These are phyloP conservation scores for Dorcus hopei DNA, from an alignment of 2,888 invertebrate species.

Conservation along the genomic window DNA sequence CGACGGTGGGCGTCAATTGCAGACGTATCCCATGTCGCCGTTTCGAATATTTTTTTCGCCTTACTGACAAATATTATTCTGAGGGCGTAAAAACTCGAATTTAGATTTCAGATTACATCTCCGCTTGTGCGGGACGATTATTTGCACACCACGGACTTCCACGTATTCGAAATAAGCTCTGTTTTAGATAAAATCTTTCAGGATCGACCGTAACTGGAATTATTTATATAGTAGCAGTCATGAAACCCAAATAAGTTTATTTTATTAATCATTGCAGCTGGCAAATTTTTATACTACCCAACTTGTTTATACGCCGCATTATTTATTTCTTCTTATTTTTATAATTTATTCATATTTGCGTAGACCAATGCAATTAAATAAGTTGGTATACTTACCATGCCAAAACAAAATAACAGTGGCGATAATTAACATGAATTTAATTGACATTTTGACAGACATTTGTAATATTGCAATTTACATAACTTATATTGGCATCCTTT, in stretches of 20 bases:
- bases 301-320: conserved; percentile 7
- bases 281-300: neutral
- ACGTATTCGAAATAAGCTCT: no score
- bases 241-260: conserved; percentile 29
- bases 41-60: neutral
- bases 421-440: conserved; percentile 20
- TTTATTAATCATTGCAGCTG: conserved; percentile 12
- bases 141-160: no score
- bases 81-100: conserved; percentile 3
- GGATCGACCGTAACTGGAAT: no score
- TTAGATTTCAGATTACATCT: neutral
- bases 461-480: conserved; percentile 18
- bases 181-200: no score
- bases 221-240: conserved; percentile 2
- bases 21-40: no score
- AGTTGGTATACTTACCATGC: conserved; percentile 10
- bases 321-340: conserved; percentile 10
- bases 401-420: conserved; percentile 18
- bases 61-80: neutral
- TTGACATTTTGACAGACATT: conserved; percentile 21
- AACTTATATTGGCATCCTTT: neutral
- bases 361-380: conserved; percentile 15
- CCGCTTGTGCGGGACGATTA: no score
- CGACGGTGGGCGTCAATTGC: no score
- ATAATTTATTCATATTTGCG: conserved; percentile 20